Evolutionary conservation across 2,113 vertebrate species (phyloP).

Genomic region (Deroptyus accipitrinus): DNA sequence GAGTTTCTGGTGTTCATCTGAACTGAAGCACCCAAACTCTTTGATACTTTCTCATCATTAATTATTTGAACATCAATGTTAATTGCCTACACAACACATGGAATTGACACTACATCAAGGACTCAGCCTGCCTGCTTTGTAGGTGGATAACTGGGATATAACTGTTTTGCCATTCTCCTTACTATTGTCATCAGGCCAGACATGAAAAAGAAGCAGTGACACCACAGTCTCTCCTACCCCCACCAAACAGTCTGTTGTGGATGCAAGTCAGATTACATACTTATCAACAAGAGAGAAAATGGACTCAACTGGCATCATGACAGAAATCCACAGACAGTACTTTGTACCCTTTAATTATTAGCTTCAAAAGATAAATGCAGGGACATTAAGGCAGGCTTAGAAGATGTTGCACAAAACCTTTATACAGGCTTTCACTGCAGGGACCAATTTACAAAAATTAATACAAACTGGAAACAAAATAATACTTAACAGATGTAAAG

Average conservation of each 20-base stretch:
- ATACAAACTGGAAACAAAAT: constrained; percentile 24
- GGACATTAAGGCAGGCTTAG: constrained; percentile 28
- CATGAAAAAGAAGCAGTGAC: constrained; percentile 20
- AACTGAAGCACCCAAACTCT: not conserved
- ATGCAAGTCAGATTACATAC: constrained; percentile 30
- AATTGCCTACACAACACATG: constrained; percentile 15
- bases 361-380: constrained; percentile 41
- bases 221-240: not conserved
- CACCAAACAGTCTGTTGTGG: not conserved
- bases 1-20: not conserved
- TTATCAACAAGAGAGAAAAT: not conserved
- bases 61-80: constrained; percentile 34
- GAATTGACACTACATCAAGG: not conserved
- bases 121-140: constrained; percentile 12
- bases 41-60: constrained; percentile 26
- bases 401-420: constrained; percentile 19
- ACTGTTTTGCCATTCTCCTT: not conserved
- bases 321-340: constrained; percentile 13
- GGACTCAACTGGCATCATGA: not conserved
- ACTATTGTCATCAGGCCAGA: constrained; percentile 12
- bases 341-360: constrained; percentile 58
- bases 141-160: not conserved
- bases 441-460: constrained; percentile 38
- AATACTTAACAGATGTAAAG: not conserved
- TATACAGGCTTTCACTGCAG: not conserved